Base-by-base conservation (phyloP, 1,140 invertebrate genomes). In the Physella acuta region DNA sequence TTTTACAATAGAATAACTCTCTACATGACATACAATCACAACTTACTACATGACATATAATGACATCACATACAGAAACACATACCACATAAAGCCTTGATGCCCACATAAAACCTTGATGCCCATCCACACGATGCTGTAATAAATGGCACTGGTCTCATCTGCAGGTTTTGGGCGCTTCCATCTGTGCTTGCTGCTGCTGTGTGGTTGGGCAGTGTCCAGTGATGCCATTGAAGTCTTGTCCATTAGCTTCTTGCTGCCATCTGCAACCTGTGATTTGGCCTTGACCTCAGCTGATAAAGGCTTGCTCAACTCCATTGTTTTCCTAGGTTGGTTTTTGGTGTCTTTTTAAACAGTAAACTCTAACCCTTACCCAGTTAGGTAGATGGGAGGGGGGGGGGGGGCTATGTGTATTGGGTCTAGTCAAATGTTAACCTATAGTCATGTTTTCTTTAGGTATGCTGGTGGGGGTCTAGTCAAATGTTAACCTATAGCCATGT, bases 141-240 rank as follows among this genome's bases (percentile, higher is more conserved):
- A n/a, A n/a, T n/a, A n/a, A n/a, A n/a, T n/a, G n/a, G n/a, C n/a
- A n/a, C n/a, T n/a, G n/a, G n/a, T n/a, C n/a, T n/a, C n/a, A n/a
- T 67, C 82, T 81, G 88, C 90, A 72, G 93, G 93, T 78, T 95
- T 94, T 91, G 94, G 94, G 78, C 91, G 90, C 84, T 97, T 96
- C 85, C 94, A 97, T 82, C 93, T 93, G 82, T 88, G 93, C 78
- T 88, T 95, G 79, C 87, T 97, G 85, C 88, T 91, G 78, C 90
- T 84, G 51, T 94, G 93, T 86, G 94, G 94, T 68, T 92, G 94
- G 86, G 94, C 95, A 76, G 94, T 94, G 85, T 94, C 94, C 53
- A 94, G 92, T 81, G 94, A 97, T 88, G 93, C 95, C 87, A 94
- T 97, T 89, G 94, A 96, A 86, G 78, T 85, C 2, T 91, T 97